phyloP scores from a whole-genome alignment of 2,113 vertebrate genomes.

The Rutilus rutilus region DNA sequence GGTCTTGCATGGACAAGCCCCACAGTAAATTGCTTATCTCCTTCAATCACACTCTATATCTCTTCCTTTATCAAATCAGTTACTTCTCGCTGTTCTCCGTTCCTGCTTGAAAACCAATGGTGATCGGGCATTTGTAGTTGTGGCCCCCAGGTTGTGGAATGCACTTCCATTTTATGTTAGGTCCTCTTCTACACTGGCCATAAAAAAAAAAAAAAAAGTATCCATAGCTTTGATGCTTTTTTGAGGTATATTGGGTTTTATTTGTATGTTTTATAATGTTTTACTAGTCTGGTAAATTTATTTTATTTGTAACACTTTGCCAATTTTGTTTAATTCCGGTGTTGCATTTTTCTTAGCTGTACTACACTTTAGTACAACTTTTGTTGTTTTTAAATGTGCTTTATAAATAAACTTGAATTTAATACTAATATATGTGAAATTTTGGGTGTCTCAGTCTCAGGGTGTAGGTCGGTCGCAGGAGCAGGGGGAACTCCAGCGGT shows the following conservation, averaged over 20 bases:
- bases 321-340: too few relatives aligned
- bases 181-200: not conserved
- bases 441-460: slow-evolving; percentile 72
- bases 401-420: not conserved
- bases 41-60: not conserved
- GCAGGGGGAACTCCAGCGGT: slow-evolving; percentile 80
- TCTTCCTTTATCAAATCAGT: not conserved
- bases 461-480: slow-evolving; percentile 74
- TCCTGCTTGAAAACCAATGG: not conserved
- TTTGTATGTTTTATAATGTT: not conserved
- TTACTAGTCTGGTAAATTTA: too few relatives aligned
- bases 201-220: too few relatives aligned
- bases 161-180: not conserved
- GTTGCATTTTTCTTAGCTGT: too few relatives aligned
- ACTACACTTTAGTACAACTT: too few relatives aligned
- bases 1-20: not conserved
- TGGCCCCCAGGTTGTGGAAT: too few relatives aligned
- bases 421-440: not conserved
- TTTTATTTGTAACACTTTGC: too few relatives aligned
- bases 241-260: not conserved
- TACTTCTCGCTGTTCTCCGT: not conserved
- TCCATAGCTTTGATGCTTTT: too few relatives aligned
- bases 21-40: not conserved
- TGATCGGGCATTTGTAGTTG: not conserved
- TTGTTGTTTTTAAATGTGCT: too few relatives aligned